Conservation (phyloP, 2,797 vertebrate genomes). For the Darevskia mixta region DNA sequence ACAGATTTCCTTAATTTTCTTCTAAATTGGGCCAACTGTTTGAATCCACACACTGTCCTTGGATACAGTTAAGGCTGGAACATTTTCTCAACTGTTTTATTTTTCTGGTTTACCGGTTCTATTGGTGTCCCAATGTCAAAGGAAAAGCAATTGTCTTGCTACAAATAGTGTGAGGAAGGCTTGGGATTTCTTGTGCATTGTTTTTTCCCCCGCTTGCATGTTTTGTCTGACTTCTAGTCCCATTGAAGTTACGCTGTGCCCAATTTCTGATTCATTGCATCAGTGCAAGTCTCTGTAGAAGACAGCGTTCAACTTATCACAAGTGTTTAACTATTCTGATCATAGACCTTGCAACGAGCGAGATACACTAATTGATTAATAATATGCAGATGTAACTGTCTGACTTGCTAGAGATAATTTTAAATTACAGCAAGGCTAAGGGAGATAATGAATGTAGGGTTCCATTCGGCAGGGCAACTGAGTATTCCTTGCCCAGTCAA, state of each 20-base stretch:
- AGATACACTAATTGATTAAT: slow-evolving; percentile 33
- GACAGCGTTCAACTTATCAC: neutral
- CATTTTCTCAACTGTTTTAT: neutral
- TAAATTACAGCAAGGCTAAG: slow-evolving; percentile 1
- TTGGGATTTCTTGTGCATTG: neutral
- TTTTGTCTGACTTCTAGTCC: neutral
- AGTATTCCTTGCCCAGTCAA: neutral
- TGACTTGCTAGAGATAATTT: slow-evolving; percentile 17
- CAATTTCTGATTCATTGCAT: neutral
- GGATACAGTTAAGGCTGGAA: neutral
- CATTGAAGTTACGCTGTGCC: neutral
- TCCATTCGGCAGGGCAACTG: neutral
- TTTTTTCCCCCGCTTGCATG: neutral
- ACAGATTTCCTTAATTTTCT: too few relatives aligned
- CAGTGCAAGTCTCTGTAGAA: neutral
- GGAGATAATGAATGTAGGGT: neutral
- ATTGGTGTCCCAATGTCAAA: neutral
- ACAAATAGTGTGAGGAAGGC: neutral
- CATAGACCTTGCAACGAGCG: neutral
- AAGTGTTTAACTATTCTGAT: slow-evolving; percentile 19
- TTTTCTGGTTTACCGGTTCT: neutral
- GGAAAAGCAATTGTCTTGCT: neutral
- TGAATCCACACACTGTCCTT: neutral
- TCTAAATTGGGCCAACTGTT: neutral
- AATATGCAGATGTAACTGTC: slow-evolving; percentile 30